A percentile compares a stretch with the other conserved stretches of the same genome.
phyloP scores from a whole-genome alignment of 2,113 vertebrate species.

The Artemisiospiza belli region DNA sequence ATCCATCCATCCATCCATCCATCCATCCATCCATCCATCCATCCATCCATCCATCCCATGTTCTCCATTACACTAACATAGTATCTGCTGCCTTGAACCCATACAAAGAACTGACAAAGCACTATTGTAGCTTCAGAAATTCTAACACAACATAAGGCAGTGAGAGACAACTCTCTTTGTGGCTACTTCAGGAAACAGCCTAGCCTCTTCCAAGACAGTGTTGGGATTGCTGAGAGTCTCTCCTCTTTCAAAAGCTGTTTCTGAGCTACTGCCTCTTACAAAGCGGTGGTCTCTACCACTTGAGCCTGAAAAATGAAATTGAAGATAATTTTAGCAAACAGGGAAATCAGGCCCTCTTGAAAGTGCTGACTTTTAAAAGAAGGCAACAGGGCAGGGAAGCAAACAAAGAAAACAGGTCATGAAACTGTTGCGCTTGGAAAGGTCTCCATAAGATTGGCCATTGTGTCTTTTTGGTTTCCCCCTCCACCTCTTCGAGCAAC shows the following conservation, averaged over 20 bases:
- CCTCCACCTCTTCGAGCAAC: not conserved
- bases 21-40: not conserved
- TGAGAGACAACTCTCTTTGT: not conserved
- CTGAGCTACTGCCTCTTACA: not conserved
- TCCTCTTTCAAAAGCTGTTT: not conserved
- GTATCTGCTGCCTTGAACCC: not conserved
- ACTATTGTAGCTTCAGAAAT: not conserved
- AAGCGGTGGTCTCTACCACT: not conserved
- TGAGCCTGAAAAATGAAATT: not conserved
- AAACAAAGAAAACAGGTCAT: not conserved
- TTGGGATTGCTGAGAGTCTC: not conserved
- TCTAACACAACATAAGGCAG: not conserved
- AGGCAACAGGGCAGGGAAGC: not conserved
- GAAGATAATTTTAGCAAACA: not conserved
- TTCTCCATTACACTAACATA: not conserved
- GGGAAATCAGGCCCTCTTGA: not conserved
- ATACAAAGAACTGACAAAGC: not conserved
- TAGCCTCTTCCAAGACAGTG: not conserved
- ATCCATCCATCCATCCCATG: not conserved
- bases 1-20: not conserved
- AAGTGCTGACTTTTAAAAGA: not conserved
- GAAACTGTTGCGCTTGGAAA: not conserved
- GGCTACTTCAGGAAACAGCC: not conserved
- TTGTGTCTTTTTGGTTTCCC: not conserved
- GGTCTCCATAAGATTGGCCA: accelerated